A percentile compares a stretch with the other conserved stretches of the same genome.
Evolutionary conservation across 92 coral and sea anemone species (phyloP).

Genomic region (Heteractis magnifica): DNA sequence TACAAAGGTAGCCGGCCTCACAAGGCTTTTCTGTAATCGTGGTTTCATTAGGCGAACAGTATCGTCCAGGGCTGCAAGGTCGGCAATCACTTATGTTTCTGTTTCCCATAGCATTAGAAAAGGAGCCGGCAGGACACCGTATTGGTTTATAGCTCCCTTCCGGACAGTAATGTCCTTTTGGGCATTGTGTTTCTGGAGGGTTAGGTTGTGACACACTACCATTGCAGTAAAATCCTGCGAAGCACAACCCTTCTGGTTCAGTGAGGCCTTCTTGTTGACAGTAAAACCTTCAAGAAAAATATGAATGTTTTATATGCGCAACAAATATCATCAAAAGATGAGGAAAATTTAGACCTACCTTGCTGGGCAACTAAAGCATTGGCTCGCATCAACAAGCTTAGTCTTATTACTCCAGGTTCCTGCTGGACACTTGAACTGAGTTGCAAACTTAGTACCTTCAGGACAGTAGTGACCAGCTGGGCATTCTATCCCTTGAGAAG

Average conservation of each 20-base stretch:
- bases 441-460: constrained; percentile 79
- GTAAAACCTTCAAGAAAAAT: constrained; percentile 58
- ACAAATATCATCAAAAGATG: neutral
- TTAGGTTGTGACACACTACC: constrained; percentile 68
- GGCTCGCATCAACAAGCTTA: constrained; percentile 61
- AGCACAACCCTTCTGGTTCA: constrained; percentile 80
- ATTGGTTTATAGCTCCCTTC: constrained; percentile 87
- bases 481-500: constrained; percentile 39
- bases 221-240: constrained; percentile 84
- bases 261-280: constrained; percentile 72
- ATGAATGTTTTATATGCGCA: neutral
- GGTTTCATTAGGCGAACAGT: constrained; percentile 81
- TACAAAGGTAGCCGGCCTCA: constrained; percentile 79
- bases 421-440: constrained; percentile 75
- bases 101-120: constrained; percentile 82
- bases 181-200: constrained; percentile 81
- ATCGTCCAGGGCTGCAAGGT: constrained; percentile 94
- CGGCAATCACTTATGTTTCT: constrained; percentile 80
- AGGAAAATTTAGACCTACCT: constrained; percentile 45
- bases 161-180: constrained; percentile 81
- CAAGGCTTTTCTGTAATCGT: constrained; percentile 76
- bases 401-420: constrained; percentile 97
- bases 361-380: constrained; percentile 84
- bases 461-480: constrained; percentile 76
- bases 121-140: constrained; percentile 92